Conservation (phyloP, 2,888 invertebrate species). For the Poecilus cupreus region DNA sequence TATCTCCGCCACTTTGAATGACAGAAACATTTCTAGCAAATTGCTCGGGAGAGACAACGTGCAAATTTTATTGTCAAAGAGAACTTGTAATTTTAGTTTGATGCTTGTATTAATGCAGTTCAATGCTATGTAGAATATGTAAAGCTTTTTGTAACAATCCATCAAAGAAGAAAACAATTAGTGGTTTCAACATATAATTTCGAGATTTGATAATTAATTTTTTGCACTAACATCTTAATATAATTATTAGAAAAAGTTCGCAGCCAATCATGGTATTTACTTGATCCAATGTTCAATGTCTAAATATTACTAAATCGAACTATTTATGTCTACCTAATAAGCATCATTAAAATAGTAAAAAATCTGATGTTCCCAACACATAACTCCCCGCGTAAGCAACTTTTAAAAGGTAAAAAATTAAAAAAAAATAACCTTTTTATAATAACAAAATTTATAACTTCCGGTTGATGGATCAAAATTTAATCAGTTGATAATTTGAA, state of each 20-base stretch:
- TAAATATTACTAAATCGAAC: too few species aligned
- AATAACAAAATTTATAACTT: too few species aligned
- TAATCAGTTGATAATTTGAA: too few species aligned
- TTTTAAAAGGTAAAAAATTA: too few species aligned
- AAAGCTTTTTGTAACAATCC: not conserved
- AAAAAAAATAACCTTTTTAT: too few species aligned
- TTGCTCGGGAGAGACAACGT: not conserved
- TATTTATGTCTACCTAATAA: too few species aligned
- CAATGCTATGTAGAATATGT: not conserved
- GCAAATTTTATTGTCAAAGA: constrained; percentile 29
- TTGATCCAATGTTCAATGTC: too few species aligned
- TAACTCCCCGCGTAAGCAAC: too few species aligned
- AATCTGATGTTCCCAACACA: too few species aligned
- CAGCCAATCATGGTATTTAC: not conserved
- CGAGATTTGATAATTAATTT: not conserved
- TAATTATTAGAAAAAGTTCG: not conserved
- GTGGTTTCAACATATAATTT: not conserved
- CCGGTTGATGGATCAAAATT: too few species aligned
- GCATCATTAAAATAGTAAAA: too few species aligned
- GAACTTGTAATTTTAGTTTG: not conserved
- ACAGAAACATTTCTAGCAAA: constrained; percentile 3
- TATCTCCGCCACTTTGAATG: not conserved
- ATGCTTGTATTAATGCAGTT: not conserved
- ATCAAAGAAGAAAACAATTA: not conserved
- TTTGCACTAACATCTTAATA: not conserved